Conservation (phyloP, 2,113 vertebrate species). For the Bettongia penicillata region DNA sequence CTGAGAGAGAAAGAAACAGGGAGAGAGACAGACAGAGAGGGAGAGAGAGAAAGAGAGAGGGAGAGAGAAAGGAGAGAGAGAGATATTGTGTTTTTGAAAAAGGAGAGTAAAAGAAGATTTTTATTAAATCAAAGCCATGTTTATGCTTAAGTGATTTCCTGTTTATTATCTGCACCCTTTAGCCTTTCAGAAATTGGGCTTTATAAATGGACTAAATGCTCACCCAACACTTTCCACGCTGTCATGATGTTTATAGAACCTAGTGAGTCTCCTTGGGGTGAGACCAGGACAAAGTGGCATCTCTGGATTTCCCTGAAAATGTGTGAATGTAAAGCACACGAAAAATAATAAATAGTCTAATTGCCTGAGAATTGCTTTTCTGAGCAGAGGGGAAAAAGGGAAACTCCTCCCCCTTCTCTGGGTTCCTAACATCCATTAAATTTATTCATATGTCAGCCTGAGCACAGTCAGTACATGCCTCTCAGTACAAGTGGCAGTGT, state of each 20-base stretch:
- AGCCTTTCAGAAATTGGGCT: neutral
- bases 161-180: neutral
- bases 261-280: neutral
- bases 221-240: neutral
- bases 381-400: neutral
- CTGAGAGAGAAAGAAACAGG: neutral
- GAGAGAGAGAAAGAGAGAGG: neutral
- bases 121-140: neutral
- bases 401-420: neutral
- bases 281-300: neutral
- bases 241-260: neutral
- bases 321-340: neutral
- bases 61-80: neutral
- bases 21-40: neutral
- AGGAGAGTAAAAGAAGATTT: neutral
- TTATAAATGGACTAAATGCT: neutral
- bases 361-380: slow-evolving; percentile 9
- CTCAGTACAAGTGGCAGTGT: rapidly evolving
- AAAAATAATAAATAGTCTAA: neutral
- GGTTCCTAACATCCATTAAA: neutral
- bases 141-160: neutral
- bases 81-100: neutral
- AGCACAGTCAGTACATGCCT: neutral
- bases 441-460: neutral
- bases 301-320: neutral